A percentile compares a stretch with the other conserved stretches of the same genome.
Conservation (phyloP, 2,113 vertebrate species). For the Ceuthmochares aereus region DNA sequence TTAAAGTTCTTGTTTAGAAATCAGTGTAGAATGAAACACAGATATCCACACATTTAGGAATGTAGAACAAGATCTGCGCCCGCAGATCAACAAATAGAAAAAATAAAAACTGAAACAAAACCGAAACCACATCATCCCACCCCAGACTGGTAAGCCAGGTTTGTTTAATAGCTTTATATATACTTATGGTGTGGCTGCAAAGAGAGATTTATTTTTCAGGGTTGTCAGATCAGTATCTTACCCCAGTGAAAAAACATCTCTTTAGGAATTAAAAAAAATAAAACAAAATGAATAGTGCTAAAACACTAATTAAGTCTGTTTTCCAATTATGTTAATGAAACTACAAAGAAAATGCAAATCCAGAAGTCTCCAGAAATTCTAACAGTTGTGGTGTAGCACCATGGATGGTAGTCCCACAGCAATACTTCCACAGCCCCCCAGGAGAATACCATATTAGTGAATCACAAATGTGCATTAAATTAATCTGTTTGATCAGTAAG, state of each 20-base stretch:
- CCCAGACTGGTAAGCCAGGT: not conserved
- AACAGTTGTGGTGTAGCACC: constrained; percentile 45
- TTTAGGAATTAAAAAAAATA: constrained; percentile 13
- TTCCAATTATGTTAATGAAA: constrained; percentile 72
- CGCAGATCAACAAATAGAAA: not conserved
- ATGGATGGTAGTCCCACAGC: constrained; percentile 56
- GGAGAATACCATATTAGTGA: constrained; percentile 60
- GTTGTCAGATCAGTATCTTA: not conserved
- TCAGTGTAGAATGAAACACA: not conserved
- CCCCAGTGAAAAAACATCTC: not conserved
- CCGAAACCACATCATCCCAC: not conserved
- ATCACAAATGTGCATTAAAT: constrained; percentile 69
- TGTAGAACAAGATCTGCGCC: not conserved
- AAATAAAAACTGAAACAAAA: not conserved
- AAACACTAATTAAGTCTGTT: constrained; percentile 71
- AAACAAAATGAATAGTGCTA: constrained; percentile 36
- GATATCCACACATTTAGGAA: not conserved
- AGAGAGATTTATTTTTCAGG: not conserved
- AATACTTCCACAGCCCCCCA: not conserved
- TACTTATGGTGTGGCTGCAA: not conserved
- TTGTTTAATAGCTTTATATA: not conserved
- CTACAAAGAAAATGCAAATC: constrained; percentile 76
- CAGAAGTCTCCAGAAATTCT: constrained; percentile 68
- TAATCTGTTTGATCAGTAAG: constrained; percentile 72
- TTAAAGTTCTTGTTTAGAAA: not conserved